A percentile compares a stretch with the other conserved stretches of the same genome.
Conservation (phyloP, 2,797 vertebrate species). For the Aselliscus stoliczkanus region DNA sequence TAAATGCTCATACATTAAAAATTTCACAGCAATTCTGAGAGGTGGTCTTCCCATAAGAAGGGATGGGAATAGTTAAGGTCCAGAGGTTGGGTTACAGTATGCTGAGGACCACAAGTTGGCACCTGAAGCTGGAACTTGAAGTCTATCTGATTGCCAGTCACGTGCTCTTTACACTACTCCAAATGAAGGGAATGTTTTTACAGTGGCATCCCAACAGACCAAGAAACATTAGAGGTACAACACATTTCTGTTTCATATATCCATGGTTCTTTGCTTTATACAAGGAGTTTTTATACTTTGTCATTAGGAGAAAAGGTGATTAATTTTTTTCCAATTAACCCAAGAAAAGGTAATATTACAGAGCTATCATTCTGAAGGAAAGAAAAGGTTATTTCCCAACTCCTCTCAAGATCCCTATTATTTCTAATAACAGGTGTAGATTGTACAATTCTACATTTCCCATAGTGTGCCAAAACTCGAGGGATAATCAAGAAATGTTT, state of each 20-base stretch:
- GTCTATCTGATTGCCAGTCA: not conserved
- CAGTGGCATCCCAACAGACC: not conserved
- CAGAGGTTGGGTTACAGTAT: not conserved
- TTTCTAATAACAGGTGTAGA: not conserved
- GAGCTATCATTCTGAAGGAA: not conserved
- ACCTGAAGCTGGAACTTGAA: not conserved
- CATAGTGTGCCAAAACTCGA: not conserved
- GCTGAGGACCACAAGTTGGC: not conserved
- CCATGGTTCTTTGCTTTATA: not conserved
- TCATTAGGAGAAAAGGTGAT: not conserved
- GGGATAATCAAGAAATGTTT: not conserved
- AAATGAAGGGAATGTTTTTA: not conserved
- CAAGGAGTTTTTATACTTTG: not conserved
- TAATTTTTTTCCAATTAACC: not conserved
- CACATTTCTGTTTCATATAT: not conserved
- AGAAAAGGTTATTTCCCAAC: not conserved
- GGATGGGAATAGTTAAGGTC: not conserved
- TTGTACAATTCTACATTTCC: not conserved
- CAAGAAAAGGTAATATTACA: not conserved
- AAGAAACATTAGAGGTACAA: not conserved
- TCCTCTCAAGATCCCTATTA: conserved; percentile 12
- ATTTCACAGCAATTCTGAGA: not conserved
- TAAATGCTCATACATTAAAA: not conserved
- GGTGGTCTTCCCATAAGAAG: not conserved
- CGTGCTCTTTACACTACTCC: not conserved